Conservation (phyloP, 2,888 invertebrate species). For the Unio pictorum region DNA sequence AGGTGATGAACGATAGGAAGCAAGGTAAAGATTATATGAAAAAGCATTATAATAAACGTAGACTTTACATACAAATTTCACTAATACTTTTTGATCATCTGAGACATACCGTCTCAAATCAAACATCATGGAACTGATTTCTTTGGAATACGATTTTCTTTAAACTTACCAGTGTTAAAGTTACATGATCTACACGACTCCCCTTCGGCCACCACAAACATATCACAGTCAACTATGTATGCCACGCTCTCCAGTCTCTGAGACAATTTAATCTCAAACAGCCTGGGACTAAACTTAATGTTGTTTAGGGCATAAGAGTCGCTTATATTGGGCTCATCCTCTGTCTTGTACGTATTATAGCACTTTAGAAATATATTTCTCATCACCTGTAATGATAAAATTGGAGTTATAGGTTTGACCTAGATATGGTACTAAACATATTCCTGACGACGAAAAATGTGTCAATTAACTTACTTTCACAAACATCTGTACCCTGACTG, state of each 20-base stretch:
- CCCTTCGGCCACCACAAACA: conserved; percentile 66
- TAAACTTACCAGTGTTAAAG: conserved; percentile 62
- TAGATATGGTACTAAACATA: no score
- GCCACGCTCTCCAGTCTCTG: conserved; percentile 62
- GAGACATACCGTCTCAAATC: no score
- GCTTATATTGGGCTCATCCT: conserved; percentile 52
- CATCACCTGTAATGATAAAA: conserved; percentile 62
- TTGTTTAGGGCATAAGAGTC: conserved; percentile 60
- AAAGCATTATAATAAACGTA: no score
- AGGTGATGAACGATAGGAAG: no score
- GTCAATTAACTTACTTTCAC: no score
- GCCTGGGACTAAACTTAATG: conserved; percentile 66
- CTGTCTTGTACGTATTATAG: conserved; percentile 64
- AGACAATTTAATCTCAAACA: conserved; percentile 65
- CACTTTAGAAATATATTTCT: conserved; percentile 67
- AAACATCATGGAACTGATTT: no score
- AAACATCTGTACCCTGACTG: no score
- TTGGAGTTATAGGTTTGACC: no score
- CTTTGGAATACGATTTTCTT: not conserved
- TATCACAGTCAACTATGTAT: conserved; percentile 63
- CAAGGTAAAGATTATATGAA: no score
- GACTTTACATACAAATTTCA: no score
- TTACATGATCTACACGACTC: conserved; percentile 64
- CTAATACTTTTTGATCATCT: no score
- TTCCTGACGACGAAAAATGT: no score